Evolutionary conservation across 2,797 vertebrate genomes (phyloP).

Genomic region (Eleutherodactylus coqui): DNA sequence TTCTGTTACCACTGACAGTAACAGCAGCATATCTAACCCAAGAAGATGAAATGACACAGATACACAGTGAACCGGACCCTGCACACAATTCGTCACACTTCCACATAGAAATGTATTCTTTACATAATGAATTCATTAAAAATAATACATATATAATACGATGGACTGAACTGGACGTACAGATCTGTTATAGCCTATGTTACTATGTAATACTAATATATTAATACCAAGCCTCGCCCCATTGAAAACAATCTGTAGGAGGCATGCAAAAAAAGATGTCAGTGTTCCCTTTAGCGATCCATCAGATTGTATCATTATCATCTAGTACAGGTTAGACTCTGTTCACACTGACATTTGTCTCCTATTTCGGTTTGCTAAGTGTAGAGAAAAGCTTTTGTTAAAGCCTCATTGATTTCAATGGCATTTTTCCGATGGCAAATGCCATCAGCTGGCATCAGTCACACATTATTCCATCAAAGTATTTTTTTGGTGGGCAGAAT

Average conservation of each 20-base stretch:
- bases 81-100: neutral
- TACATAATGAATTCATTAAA: neutral
- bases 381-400: no score
- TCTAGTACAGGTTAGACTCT: neutral
- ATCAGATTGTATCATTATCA: neutral
- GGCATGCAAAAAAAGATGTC: neutral
- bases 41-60: neutral
- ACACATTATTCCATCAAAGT: neutral
- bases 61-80: neutral
- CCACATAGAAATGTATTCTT: neutral
- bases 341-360: no score
- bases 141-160: neutral
- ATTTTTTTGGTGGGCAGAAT: neutral
- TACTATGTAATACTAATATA: neutral
- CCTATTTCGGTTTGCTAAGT: neutral
- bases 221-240: neutral
- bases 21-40: neutral
- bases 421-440: neutral
- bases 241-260: neutral
- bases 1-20: neutral
- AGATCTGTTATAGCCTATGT: neutral
- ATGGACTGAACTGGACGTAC: no score
- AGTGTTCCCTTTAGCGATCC: neutral
- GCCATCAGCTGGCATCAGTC: neutral
- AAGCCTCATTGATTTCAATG: neutral